Base-by-base conservation (phyloP, 1,140 invertebrate species). In the Epicauta chinensis region DNA sequence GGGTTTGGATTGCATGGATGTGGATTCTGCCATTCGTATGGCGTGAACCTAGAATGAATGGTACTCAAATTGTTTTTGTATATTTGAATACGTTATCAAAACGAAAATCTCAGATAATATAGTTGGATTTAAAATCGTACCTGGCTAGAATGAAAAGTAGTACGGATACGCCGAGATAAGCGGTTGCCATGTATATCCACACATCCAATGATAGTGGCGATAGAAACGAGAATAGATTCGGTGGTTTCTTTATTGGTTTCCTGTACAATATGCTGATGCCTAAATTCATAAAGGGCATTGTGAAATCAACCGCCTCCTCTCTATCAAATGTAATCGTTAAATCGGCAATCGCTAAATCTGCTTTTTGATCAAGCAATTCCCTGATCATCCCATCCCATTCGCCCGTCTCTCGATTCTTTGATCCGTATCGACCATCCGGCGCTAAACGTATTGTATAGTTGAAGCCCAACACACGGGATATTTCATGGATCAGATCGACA, bases 351-450 rank as follows among this genome's bases (percentile, higher is more conserved):
- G 92, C 93, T 34, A 96, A 69, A 74, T 97, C 93, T 4, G 92
- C 92, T 67, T 86, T 86, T 75, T 93, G 84, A 65, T 92, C 88
- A 39, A 95, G 73, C 2, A 97, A 74, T 69, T 96, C 91, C 56
- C 87, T 83, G 57, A 97, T 93, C 84, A 96, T 93, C 32, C 93
- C 93, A 66, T 94, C 92, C 93, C 93, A 97, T 72, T 90, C 86
- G 46, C 67, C 69, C n/a, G 68, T 70, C 36, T 70, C 62, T 6
- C 66, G 52, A 50, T 70, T 70, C 6, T 62, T 41, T 2, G 67
- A 65, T 14, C 68, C 68, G 46, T 70, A 69, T 23, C 82, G 78
- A 46, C 84, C 83, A 70, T 91, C 89, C 1, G 86, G 86, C 14
- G 88, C 87, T 43, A 91, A 71, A 51, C 81, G 79, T 64, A 92